Percentiles rank a stretch among this genome's conserved stretches.
These are phyloP conservation scores for Eulemur mongoz DNA, from an alignment of 2,797 vertebrate genomes.

Conservation along the genomic window DNA sequence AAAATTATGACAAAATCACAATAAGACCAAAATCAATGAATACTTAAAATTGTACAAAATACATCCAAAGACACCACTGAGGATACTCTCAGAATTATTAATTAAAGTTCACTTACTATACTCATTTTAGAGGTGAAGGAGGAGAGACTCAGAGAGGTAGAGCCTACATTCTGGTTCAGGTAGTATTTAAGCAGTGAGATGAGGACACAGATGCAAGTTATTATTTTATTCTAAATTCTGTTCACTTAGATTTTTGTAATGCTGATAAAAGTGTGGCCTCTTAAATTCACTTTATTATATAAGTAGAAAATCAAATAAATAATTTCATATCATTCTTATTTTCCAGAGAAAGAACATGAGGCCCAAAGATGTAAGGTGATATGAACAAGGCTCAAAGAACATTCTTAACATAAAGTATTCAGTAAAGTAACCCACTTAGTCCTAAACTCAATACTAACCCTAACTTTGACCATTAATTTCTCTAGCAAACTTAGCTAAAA, in stretches of 20 bases:
- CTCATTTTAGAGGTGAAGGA: neutral
- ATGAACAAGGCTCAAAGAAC: neutral
- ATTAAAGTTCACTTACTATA: neutral
- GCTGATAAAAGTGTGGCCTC: neutral
- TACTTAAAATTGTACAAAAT: neutral
- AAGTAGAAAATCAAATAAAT: neutral
- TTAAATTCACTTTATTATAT: neutral
- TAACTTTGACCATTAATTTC: neutral
- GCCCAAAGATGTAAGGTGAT: neutral
- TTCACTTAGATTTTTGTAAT: neutral
- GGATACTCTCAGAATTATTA: neutral
- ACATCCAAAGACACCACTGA: neutral
- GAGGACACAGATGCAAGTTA: neutral
- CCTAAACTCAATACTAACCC: neutral
- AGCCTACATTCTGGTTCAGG: neutral
- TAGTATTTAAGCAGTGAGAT: neutral
- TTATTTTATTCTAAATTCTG: neutral
- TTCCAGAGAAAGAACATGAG: neutral
- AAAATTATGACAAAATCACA: neutral
- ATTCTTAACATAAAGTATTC: neutral
- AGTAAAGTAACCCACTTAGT: neutral
- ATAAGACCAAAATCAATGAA: neutral
- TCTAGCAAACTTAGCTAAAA: neutral
- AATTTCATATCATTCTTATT: neutral
- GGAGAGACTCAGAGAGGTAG: neutral